These are phyloP conservation scores for Dendrocincla fuliginosa DNA, from an alignment of 2,797 vertebrate species.

Conservation along the genomic window DNA sequence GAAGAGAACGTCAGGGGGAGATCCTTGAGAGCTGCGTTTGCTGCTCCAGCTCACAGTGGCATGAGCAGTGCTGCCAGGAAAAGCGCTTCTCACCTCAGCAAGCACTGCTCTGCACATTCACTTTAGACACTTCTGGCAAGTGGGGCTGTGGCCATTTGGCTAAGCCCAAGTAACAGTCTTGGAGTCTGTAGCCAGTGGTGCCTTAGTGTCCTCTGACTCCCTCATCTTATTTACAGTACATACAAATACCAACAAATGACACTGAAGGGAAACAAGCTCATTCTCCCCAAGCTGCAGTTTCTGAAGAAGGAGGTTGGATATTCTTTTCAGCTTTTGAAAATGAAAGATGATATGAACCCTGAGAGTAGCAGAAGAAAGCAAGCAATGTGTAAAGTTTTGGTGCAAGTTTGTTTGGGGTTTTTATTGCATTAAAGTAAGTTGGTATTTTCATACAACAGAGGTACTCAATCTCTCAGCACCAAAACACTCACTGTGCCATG, in stretches of 20 bases:
- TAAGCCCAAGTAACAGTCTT: not conserved
- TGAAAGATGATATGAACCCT: not conserved
- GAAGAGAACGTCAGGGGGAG: not conserved
- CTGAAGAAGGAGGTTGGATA: not conserved
- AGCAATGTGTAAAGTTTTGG: not conserved
- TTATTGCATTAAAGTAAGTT: not conserved
- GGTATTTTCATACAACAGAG: not conserved
- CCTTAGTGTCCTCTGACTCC: not conserved
- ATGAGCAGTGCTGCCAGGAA: not conserved
- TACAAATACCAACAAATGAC: not conserved
- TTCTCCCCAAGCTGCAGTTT: not conserved
- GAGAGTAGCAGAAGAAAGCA: not conserved
- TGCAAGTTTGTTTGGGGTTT: rapidly evolving
- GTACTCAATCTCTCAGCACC: not conserved
- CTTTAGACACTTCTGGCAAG: not conserved
- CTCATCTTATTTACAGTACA: not conserved
- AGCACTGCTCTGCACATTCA: not conserved
- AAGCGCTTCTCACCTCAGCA: not conserved
- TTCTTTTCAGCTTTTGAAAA: not conserved
- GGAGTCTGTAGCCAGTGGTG: not conserved
- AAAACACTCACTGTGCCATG: not conserved
- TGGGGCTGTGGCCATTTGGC: not conserved
- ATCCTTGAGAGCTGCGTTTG: not conserved
- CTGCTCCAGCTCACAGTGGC: rapidly evolving
- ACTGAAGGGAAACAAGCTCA: not conserved